A percentile compares a stretch with the other conserved stretches of the same genome.
Conservation (phyloP, 2,888 invertebrate genomes). For the Eucriotettix oculatus region DNA sequence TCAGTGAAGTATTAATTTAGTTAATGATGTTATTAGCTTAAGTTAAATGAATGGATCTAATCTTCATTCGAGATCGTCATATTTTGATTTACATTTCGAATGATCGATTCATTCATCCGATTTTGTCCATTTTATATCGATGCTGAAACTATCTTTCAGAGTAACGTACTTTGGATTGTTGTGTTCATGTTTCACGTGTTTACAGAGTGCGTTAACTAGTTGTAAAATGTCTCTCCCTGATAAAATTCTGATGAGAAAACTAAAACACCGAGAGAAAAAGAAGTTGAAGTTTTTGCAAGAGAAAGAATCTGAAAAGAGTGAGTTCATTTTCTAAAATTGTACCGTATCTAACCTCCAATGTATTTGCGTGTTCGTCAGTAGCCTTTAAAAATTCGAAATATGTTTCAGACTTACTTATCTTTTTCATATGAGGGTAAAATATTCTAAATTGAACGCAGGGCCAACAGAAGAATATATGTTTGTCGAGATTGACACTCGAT, state of each 20-base stretch:
- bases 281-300: slow-evolving; percentile 42
- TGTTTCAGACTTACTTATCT: not conserved
- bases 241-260: slow-evolving; percentile 57
- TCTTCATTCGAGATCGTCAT: too few species aligned
- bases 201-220: not conserved
- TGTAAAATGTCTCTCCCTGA: slow-evolving; percentile 44
- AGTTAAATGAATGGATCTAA: too few species aligned
- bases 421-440: not conserved
- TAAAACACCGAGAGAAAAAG: slow-evolving; percentile 58
- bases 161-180: too few species aligned
- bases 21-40: too few species aligned
- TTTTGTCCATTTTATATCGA: too few species aligned
- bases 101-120: too few species aligned
- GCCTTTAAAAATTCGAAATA: not conserved
- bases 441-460: not conserved
- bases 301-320: slow-evolving; percentile 28
- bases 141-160: too few species aligned
- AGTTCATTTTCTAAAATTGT: too few species aligned
- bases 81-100: too few species aligned
- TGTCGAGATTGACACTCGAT: not conserved
- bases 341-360: too few species aligned
- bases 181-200: too few species aligned
- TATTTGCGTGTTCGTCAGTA: not conserved
- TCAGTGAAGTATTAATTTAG: too few species aligned
- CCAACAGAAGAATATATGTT: not conserved